phyloP scores from a whole-genome alignment of 2,113 vertebrate species.

The Actinemys pallida region DNA sequence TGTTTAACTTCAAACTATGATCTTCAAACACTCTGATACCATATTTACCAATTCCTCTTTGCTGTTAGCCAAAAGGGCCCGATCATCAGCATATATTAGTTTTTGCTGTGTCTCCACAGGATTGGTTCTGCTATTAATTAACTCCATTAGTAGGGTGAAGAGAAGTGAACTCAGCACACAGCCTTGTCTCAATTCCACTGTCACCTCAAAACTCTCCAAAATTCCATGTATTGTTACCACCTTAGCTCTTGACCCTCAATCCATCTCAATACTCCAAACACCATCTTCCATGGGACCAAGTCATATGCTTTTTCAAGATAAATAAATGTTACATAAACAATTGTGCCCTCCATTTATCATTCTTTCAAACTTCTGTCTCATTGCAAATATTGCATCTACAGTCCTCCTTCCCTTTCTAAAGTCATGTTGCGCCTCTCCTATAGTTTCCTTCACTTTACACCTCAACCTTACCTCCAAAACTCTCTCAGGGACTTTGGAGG shows the following conservation, averaged over 20 bases:
- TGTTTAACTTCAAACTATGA: background rate
- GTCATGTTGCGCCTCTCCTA: background rate
- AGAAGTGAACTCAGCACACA: background rate
- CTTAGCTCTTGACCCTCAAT: background rate
- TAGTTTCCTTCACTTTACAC: background rate
- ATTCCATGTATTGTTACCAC: background rate
- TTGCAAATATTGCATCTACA: background rate
- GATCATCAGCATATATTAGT: background rate
- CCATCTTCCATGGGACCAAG: background rate
- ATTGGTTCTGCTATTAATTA: background rate
- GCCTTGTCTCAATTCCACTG: background rate
- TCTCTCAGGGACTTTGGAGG: background rate
- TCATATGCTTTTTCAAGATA: background rate
- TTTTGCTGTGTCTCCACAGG: background rate
- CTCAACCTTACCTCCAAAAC: background rate
- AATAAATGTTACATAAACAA: background rate
- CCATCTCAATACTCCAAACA: background rate
- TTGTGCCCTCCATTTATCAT: background rate
- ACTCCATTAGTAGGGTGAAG: background rate
- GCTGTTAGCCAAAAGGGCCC: background rate
- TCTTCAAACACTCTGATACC: background rate
- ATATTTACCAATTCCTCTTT: background rate
- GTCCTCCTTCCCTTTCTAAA: background rate
- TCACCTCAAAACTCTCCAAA: too few relatives aligned
- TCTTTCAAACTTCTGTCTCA: background rate